Percentiles rank a stretch among this genome's conserved stretches.
Conservation (phyloP, 2,113 vertebrate genomes). For the Pomatostomus ruficeps region DNA sequence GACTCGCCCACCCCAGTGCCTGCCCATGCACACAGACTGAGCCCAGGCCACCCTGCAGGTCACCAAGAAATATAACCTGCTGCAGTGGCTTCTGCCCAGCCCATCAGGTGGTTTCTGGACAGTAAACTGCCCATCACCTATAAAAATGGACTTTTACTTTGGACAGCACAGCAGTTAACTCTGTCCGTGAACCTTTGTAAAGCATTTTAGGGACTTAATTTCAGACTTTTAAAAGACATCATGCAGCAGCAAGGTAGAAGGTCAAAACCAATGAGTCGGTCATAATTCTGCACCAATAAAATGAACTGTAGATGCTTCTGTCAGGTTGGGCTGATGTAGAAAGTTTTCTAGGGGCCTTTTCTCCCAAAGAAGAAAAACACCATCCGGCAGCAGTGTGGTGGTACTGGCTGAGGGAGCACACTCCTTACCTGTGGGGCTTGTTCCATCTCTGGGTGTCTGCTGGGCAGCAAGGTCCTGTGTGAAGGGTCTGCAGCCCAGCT, state of each 20-base stretch:
- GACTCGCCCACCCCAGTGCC: rapidly evolving
- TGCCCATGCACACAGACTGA: rapidly evolving
- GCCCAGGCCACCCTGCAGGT: neutral
- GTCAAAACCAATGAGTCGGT: neutral
- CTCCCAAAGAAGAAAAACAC: neutral
- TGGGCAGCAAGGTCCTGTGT: neutral
- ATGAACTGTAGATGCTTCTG: neutral
- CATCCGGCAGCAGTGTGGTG: neutral
- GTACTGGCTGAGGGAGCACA: neutral
- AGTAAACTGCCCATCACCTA: neutral
- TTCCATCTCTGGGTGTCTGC: neutral
- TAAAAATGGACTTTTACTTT: neutral
- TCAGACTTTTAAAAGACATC: neutral
- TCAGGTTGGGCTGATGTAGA: neutral
- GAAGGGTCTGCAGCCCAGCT: neutral
- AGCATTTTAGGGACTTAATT: neutral
- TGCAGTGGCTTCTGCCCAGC: neutral
- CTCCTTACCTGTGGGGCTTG: neutral
- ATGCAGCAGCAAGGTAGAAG: neutral
- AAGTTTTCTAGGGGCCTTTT: neutral
- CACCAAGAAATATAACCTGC: neutral
- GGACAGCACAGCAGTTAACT: neutral
- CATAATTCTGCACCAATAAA: neutral
- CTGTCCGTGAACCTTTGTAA: neutral
- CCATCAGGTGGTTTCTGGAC: neutral